Evolutionary conservation across 2,888 invertebrate species (phyloP), one percentile per base, ranked within the genome.

Genomic region (Teleogryllus oceanicus): DNA sequence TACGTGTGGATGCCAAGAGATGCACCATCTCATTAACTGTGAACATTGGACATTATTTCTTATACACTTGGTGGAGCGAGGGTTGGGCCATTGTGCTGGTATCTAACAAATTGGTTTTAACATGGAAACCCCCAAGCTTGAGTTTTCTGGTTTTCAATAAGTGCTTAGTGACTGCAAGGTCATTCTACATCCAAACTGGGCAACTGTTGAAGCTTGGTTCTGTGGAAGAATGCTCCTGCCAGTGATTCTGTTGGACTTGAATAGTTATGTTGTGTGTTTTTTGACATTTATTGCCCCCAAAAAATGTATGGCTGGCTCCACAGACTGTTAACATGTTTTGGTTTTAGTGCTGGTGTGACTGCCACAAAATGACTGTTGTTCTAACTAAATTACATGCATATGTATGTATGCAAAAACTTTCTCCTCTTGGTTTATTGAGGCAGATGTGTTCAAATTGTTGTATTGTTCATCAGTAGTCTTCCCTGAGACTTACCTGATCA

Each of bases 71-170:
- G 62, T 62, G 62, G 62, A 62, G 62, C 62, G n/a, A 62, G 62
- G 62, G 62, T 62, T 62, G 62, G 62, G 62, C 62, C 62, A 62
- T 62, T 62, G 62, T 62, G 62, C n/a, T 62, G 62, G 62, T 62
- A 62, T 62, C 62, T 62, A 62, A 62, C 62, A 62, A 62, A 62
- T 62, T 62, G 62, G n/a, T 62, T 37, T 62, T 62, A 62, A 62
- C 62, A 12, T 62, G 62, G 37, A 62, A 62, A 18, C 62, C n/a
- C 16, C 62, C n/a, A 62, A 62, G 13, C 13, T 18, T 62, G 4
- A 37, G 16, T 18, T 13, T 76, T 76, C 20, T 76, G 8, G 16
- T 76, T 76, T n/a, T 18, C 49, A 76, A 76, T 49, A 2, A 37
- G 76, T 37, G 76, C 76, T 76, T 62, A 37, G 62, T 62, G 62